phyloP scores from a whole-genome alignment of 1,140 invertebrate genomes.

The Heliconius himera region DNA sequence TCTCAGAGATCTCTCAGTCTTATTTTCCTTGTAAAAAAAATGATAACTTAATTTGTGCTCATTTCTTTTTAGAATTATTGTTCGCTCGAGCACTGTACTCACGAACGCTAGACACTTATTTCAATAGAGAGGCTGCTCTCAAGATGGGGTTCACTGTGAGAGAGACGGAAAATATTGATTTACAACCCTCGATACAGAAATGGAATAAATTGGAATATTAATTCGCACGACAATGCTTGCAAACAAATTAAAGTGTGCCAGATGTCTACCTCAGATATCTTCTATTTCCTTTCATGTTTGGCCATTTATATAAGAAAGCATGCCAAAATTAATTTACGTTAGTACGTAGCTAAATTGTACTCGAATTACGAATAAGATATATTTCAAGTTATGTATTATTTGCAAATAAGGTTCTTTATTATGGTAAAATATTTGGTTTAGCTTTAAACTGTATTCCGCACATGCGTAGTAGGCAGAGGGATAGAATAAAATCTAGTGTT shows the following conservation, averaged over 20 bases:
- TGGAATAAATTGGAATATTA: conserved; percentile 81
- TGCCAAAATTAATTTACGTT: conserved; percentile 21
- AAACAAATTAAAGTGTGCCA: conserved; percentile 79
- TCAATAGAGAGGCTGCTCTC: conserved; percentile 45
- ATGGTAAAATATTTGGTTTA: neutral
- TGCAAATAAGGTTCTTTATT: neutral
- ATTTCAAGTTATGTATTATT: neutral
- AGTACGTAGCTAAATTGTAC: neutral
- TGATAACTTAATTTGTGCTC: conserved; percentile 5
- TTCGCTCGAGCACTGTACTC: conserved; percentile 6
- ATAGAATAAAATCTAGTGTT: too few species aligned
- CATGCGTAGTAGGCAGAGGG: too few species aligned
- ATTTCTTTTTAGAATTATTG: conserved; percentile 4
- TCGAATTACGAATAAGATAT: neutral
- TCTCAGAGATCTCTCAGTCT: neutral
- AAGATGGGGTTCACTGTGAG: conserved; percentile 53
- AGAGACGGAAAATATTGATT: conserved; percentile 76
- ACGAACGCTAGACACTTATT: conserved; percentile 29
- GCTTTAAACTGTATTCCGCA: too few species aligned
- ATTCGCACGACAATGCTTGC: conserved; percentile 77
- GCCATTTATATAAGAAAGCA: conserved; percentile 35
- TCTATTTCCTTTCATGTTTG: conserved; percentile 58
- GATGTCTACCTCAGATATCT: conserved; percentile 71
- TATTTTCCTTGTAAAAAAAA: neutral
- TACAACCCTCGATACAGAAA: conserved; percentile 72